These are phyloP conservation scores for Babylonia areolata DNA, from an alignment of 1,140 invertebrate genomes.

Conservation along the genomic window DNA sequence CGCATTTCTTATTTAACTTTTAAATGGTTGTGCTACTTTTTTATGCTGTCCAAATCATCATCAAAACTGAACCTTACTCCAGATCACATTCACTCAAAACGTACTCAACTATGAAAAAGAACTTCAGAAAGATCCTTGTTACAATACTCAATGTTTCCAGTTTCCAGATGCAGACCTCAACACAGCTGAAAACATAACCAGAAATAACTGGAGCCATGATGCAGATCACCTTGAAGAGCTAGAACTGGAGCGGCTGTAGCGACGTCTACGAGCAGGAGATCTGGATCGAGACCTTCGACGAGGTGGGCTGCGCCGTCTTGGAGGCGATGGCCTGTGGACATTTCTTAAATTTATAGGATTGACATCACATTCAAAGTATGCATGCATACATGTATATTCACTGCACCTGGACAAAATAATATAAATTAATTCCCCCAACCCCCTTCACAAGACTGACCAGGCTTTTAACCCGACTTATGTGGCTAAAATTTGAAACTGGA, in stretches of 20 bases:
- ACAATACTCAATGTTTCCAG: background rate
- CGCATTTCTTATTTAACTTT: too few relatives aligned
- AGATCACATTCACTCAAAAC: background rate
- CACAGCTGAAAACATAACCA: background rate
- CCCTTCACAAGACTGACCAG: too few relatives aligned
- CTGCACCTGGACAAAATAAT: too few relatives aligned
- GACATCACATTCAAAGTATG: too few relatives aligned
- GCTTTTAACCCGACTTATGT: too few relatives aligned
- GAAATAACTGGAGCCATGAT: background rate
- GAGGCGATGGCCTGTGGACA: slow-evolving; percentile 69
- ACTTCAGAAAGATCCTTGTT: background rate
- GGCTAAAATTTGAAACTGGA: too few relatives aligned
- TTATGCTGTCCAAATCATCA: too few relatives aligned
- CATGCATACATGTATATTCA: too few relatives aligned
- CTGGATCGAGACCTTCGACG: slow-evolving; percentile 80
- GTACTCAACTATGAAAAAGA: too few relatives aligned
- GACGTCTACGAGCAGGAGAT: slow-evolving; percentile 81
- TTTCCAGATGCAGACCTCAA: background rate
- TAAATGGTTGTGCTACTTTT: too few relatives aligned
- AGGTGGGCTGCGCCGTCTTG: slow-evolving; percentile 80
- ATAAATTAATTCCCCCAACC: too few relatives aligned
- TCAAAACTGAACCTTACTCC: background rate
- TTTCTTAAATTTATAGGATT: too few relatives aligned
- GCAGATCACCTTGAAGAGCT: slow-evolving; percentile 66
- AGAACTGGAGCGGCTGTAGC: slow-evolving; percentile 84